Evolutionary conservation across 2,888 invertebrate genomes (phyloP).

Genomic region (Meandrusa payeni): DNA sequence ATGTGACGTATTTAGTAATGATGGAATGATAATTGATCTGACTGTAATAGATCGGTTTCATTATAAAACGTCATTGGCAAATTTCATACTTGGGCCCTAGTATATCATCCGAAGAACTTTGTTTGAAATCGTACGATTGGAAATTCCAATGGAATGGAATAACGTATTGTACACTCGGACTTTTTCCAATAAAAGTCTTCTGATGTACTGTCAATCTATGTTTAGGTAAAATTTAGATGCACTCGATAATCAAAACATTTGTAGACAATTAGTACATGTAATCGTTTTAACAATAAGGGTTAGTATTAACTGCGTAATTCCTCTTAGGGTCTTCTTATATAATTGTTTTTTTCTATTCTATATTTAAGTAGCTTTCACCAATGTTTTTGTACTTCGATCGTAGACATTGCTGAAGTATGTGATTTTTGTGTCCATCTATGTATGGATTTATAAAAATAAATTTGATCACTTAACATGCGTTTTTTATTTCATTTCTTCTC

Average conservation of each 20-base stretch:
- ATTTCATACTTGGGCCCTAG: too few relatives aligned
- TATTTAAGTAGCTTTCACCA: slow-evolving; percentile 58
- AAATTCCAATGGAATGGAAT: background rate
- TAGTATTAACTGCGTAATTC: slow-evolving; percentile 61
- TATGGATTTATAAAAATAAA: slow-evolving; percentile 73
- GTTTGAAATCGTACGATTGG: slow-evolving; percentile 2
- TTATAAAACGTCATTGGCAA: too few relatives aligned
- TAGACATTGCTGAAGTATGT: slow-evolving; percentile 65
- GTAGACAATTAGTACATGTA: slow-evolving; percentile 53
- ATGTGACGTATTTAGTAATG: too few relatives aligned
- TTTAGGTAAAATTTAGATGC: slow-evolving; percentile 38
- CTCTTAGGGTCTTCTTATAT: slow-evolving; percentile 61
- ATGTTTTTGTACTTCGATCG: slow-evolving; percentile 62
- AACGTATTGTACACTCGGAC: slow-evolving; percentile 18
- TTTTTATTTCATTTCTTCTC: slow-evolving; percentile 31
- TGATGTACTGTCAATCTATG: slow-evolving; percentile 28
- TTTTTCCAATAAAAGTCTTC: slow-evolving; percentile 24
- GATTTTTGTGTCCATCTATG: slow-evolving; percentile 67
- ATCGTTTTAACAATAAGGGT: slow-evolving; percentile 59
- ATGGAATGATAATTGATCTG: too few relatives aligned
- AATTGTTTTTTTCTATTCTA: slow-evolving; percentile 71
- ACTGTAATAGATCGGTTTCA: too few relatives aligned
- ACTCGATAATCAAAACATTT: slow-evolving; percentile 29
- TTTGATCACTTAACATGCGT: slow-evolving; percentile 45
- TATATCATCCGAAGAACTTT: slow-evolving; percentile 14